Conservation (phyloP, 2,797 vertebrate genomes). For the Apogon hyalosoma region DNA sequence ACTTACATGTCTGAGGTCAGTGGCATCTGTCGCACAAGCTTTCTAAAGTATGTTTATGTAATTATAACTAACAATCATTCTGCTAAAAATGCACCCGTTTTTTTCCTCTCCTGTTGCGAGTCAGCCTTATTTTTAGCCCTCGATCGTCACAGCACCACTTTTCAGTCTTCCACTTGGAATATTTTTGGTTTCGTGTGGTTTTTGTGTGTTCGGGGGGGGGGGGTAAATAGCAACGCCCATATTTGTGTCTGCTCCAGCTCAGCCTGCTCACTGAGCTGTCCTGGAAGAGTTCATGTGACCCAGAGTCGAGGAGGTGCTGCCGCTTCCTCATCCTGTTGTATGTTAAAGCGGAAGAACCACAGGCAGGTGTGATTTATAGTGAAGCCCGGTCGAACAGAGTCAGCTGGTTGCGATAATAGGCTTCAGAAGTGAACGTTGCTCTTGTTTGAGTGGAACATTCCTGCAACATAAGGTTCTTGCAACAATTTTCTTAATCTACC, state of each 20-base stretch:
- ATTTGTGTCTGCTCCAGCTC: conserved; percentile 68
- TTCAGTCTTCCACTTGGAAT: conserved; percentile 51
- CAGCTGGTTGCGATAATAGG: neutral
- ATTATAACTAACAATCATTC: conserved; percentile 15
- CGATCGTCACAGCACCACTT: conserved; percentile 36
- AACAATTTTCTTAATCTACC: too few species aligned
- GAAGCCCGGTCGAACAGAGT: conserved; percentile 9
- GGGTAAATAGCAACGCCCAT: conserved; percentile 69
- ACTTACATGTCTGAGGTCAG: conserved; percentile 18
- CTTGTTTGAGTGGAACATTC: neutral
- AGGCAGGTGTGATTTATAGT: conserved; percentile 31
- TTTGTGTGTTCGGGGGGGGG: conserved; percentile 33
- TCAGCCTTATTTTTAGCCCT: conserved; percentile 34
- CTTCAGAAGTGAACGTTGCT: conserved; percentile 4
- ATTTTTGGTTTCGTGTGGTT: conserved; percentile 63
- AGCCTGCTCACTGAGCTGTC: conserved; percentile 65
- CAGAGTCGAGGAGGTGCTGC: conserved; percentile 55
- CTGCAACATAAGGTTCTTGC: neutral
- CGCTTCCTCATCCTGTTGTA: conserved; percentile 71
- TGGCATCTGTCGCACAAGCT: conserved; percentile 1
- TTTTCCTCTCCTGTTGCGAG: conserved; percentile 4
- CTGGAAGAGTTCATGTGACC: conserved; percentile 75
- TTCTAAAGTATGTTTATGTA: conserved; percentile 15
- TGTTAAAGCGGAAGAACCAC: conserved; percentile 41
- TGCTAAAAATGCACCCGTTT: conserved; percentile 5